phyloP scores from a whole-genome alignment of 2,888 invertebrate species.

The Panopea generosa region DNA sequence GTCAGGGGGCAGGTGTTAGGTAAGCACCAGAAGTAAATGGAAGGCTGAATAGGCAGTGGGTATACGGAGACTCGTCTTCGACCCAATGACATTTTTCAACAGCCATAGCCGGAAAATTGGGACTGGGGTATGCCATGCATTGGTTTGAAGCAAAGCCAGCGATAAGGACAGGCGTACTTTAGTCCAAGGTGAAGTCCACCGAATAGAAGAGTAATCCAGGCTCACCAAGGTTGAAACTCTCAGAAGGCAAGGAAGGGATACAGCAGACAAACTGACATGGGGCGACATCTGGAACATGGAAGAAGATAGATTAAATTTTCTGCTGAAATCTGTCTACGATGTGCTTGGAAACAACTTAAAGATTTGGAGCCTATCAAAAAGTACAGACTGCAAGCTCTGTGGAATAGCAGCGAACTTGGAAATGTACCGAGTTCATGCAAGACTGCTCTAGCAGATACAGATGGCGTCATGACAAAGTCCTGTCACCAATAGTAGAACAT shows the following conservation, averaged over 20 bases:
- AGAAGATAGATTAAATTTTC: background rate
- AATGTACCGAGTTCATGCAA: conserved; percentile 30
- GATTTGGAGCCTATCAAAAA: background rate
- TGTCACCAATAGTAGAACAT: conserved; percentile 17
- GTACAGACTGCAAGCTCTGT: conserved; percentile 27
- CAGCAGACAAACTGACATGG: conserved; percentile 25
- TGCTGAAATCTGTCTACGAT: conserved; percentile 1
- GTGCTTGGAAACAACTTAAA: background rate
- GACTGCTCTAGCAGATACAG: conserved; percentile 33
- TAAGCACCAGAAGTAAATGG: background rate
- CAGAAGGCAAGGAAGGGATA: conserved; percentile 25
- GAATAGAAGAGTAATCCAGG: conserved; percentile 16
- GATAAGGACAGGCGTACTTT: conserved; percentile 11
- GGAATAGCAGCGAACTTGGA: conserved; percentile 29
- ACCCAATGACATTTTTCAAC: background rate
- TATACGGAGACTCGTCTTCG: conserved; percentile 2
- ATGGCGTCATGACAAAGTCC: conserved; percentile 29
- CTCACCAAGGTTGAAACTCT: background rate
- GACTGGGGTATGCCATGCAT: too few relatives aligned
- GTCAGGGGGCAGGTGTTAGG: conserved; percentile 9
- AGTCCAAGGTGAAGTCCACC: conserved; percentile 16
- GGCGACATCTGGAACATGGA: background rate
- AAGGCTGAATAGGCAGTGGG: background rate
- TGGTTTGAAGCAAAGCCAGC: conserved; percentile 23
- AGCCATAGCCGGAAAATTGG: conserved; percentile 1